phyloP scores from a whole-genome alignment of 2,797 vertebrate species.

The Morus bassanus region DNA sequence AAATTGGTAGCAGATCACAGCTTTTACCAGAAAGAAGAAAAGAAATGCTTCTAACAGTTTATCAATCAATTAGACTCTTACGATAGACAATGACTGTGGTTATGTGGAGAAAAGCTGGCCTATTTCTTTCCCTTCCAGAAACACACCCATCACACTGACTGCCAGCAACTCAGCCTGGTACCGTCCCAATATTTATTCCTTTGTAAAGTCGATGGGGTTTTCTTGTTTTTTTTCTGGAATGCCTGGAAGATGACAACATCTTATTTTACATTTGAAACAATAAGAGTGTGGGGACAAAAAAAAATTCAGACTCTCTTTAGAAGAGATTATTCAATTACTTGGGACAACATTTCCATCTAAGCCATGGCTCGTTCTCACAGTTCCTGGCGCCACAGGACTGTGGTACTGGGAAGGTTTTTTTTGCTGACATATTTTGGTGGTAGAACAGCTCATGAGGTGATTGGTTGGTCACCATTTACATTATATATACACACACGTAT shows the following conservation, averaged over 20 bases:
- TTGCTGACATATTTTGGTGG: constrained; percentile 45
- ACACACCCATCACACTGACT: constrained; percentile 54
- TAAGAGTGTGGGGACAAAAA: background rate
- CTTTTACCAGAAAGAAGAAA: constrained; percentile 73
- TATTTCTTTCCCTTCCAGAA: constrained; percentile 45
- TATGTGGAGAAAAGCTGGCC: constrained; percentile 64
- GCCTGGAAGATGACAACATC: constrained; percentile 40
- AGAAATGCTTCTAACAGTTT: constrained; percentile 79
- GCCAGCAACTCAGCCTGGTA: constrained; percentile 63
- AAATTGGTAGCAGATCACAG: constrained; percentile 79
- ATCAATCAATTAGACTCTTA: constrained; percentile 49
- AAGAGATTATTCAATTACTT: constrained; percentile 65
- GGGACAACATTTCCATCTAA: constrained; percentile 69
- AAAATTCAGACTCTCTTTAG: background rate
- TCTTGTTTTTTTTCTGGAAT: background rate
- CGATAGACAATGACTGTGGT: constrained; percentile 68
- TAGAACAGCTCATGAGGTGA: background rate
- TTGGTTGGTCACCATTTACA: background rate
- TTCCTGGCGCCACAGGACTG: constrained; percentile 35
- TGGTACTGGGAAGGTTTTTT: constrained; percentile 44
- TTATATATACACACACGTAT: background rate
- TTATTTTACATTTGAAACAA: constrained; percentile 29
- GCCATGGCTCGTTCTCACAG: constrained; percentile 50
- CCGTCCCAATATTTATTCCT: constrained; percentile 51
- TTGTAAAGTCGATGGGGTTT: background rate